A percentile compares a stretch with the other conserved stretches of the same genome.
Evolutionary conservation across 2,888 invertebrate genomes (phyloP).

Genomic region (Dusona sp.): DNA sequence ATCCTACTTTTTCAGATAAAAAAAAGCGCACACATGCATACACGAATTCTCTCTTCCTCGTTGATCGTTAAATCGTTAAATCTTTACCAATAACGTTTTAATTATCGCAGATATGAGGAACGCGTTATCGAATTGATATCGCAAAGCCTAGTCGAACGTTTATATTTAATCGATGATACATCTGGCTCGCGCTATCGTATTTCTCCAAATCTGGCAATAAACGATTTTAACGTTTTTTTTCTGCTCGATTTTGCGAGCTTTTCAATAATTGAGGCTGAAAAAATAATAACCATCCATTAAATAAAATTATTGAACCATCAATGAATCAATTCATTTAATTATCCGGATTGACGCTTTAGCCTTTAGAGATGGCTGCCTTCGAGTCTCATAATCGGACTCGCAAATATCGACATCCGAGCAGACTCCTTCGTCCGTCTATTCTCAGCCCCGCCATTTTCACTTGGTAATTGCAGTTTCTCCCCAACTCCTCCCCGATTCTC

Average conservation of each 20-base stretch:
- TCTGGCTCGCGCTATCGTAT: background rate
- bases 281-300: background rate
- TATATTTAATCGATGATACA: constrained; percentile 16
- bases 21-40: background rate
- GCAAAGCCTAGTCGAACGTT: background rate
- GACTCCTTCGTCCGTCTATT: constrained; percentile 36
- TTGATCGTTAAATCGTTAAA: constrained; percentile 67
- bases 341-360: background rate
- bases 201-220: constrained; percentile 10
- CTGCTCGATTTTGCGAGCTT: background rate
- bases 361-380: background rate
- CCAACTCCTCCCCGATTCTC: constrained; percentile 26
- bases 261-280: background rate
- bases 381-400: constrained; percentile 31
- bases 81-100: constrained; percentile 73
- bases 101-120: constrained; percentile 68
- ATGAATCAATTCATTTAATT: background rate
- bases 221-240: constrained; percentile 2
- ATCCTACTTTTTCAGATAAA: constrained; percentile 34
- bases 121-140: constrained; percentile 65
- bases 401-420: constrained; percentile 26
- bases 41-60: background rate
- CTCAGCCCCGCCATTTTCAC: constrained; percentile 74
- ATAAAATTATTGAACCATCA: background rate
- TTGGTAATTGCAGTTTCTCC: constrained; percentile 81